Base-by-base conservation (phyloP, 1,140 invertebrate species). In the Teleogryllus occipitalis region DNA sequence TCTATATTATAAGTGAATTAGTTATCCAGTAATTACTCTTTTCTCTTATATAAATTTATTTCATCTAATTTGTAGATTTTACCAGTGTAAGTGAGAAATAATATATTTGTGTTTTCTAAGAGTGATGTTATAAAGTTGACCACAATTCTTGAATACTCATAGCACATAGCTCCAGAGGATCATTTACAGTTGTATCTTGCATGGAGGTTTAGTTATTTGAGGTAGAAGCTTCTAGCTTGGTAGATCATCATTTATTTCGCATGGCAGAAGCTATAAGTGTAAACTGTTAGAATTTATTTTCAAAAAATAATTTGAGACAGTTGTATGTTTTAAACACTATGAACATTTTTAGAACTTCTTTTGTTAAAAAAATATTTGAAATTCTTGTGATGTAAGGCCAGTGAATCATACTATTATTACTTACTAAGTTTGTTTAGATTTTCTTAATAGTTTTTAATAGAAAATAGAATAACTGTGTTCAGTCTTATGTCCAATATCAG, bases 401-500 rank as follows among this genome's bases (percentile, higher is more conserved):
- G 27, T 39, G 27, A 39, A 39, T 39, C 27, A 39, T 39, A 39
- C 27, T 39, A 39, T 48, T 39, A 21, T 78, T 21, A 78, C 21
- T 12, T 74, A 75, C 8, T 22, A 77, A 75, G 74, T 76, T 79
- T 79, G 47, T 76, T 80, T 76, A 22, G 39, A 79, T n/a, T n/a
- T 65, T 76, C 18, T 15, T 76, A 49, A 21, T 77, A 18, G 46
- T 15, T 81, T 15, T 72, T 7, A 75, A 76, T 81, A 49, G 49
- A 73, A 48, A n/a, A 22, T 80, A 18, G 46, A 39, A 39, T 80
- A 47, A 78, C 15, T 80, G 80, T 83, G 27, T 5, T 39, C 27
- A 39, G 5, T 39, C 27, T 39, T 39, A 39, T 39, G 27, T 39
- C 5, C 27, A 39, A 39, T 39, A 39, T 39, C 27, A n/a, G 27